Conservation (phyloP, 2,888 invertebrate species). For the Mesorhabditis spiculigera region DNA sequence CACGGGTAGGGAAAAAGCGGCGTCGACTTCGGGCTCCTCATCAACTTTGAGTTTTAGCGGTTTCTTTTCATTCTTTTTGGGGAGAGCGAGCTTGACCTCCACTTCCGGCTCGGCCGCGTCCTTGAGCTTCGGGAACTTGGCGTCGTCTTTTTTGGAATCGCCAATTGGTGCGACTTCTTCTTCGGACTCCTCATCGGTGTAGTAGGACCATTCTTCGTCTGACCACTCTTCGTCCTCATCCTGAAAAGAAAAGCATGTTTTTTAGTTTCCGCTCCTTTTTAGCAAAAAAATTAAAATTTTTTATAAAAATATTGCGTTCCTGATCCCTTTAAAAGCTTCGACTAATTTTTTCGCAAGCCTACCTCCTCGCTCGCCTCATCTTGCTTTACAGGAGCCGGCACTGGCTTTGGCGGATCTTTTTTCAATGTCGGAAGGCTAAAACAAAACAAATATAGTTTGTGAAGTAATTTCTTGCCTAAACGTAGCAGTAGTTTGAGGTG, state of each 20-base stretch:
- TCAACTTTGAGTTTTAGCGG: background rate
- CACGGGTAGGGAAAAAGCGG: background rate
- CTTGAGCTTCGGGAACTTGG: background rate
- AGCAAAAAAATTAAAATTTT: too few species aligned
- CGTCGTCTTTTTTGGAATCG: background rate
- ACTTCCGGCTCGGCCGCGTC: background rate
- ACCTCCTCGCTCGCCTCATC: too few species aligned
- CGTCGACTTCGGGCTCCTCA: background rate
- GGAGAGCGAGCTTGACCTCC: background rate
- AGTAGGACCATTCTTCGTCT: background rate
- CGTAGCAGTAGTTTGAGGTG: background rate
- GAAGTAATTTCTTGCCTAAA: too few species aligned
- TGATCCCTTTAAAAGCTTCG: too few species aligned
- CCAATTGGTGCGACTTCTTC: background rate
- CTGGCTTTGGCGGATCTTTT: background rate
- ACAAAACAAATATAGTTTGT: too few species aligned
- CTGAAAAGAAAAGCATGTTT: too few species aligned
- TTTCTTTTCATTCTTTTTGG: background rate
- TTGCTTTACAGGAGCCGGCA: background rate
- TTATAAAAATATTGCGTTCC: too few species aligned
- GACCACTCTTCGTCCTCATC: slow-evolving; percentile 6
- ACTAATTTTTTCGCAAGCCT: too few species aligned
- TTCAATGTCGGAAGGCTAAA: background rate
- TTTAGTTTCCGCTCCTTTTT: too few species aligned
- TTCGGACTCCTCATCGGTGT: background rate